Evolutionary conservation across 1,140 invertebrate genomes (phyloP), one percentile per base, ranked within the genome.

Genomic region (Fopius arisanus): DNA sequence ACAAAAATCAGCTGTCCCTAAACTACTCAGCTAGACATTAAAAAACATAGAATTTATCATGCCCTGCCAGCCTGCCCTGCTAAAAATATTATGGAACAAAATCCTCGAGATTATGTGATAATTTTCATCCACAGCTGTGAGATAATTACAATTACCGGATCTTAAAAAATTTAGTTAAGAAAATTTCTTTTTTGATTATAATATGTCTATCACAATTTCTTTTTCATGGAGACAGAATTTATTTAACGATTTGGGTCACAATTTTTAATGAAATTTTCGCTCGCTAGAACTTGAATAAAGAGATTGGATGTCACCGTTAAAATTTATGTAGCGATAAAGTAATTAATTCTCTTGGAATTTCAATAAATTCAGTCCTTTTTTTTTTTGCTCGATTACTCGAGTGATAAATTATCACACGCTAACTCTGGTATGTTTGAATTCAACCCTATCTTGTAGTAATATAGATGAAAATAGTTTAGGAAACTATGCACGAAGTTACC

Each of bases 1-100:
- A n/a, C 59, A 21, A 3, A 72, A 72, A 72, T 72, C 70, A 72
- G 70, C 70, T 72, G 70, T 72, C 70, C 33, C 3, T 43, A 12
- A 23, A 19, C 41, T 2, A 54, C 41, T 48, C 14, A 19, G 16
- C 51, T 23, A 21, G 51, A 54, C n/a, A 6, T 54, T 54, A 21
- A 54, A 54, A 48, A 48, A 16, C 16, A 48, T n/a, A n/a, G n/a
- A n/a, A n/a, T n/a, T n/a, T n/a, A n/a, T n/a, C n/a, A n/a, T n/a
- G n/a, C n/a, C n/a, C n/a, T n/a, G n/a, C n/a, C n/a, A n/a, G n/a
- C n/a, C n/a, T n/a, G n/a, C n/a, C n/a, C n/a, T n/a, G n/a, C n/a
- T n/a, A 3, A 31, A 31, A 31, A 31, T 4, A 31, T 31, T 31
- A 31, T 31, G 29, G 7, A 31, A n/a, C n/a, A 31, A 31, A 31